Evolutionary conservation across 2,113 vertebrate species (phyloP), one percentile per base, ranked within the genome.

Genomic region (Grammomys surdaster): DNA sequence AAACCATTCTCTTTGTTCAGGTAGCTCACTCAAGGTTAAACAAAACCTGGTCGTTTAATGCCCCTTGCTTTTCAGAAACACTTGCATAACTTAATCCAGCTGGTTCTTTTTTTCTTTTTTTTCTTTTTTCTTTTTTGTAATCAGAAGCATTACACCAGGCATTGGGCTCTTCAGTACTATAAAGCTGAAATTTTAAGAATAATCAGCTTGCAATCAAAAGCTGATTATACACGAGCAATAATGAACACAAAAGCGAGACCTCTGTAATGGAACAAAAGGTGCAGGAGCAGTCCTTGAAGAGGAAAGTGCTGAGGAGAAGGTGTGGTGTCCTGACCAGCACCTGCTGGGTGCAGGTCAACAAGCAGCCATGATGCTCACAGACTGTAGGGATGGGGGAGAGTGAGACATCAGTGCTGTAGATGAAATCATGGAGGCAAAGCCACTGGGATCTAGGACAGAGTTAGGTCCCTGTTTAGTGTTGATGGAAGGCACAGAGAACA

Each of bases 191-290:
- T 96, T 95, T 97, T 97, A 95, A 94, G 90, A 97, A 96, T 97
- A 97, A 96, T 98, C 97, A 97, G 69, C 91, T 95, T 97, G 94
- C 96, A 98, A 91, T 98, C 98, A 98, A 95, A 97, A 97, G 82
- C 84, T 97, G 97, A 94, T 96, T 96, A 94, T 77, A 88, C 95
- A 88, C 76, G 95, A 97, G 91, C 88, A 95, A 84, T 94, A 87
- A 97, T 89, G 90, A 96, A 75, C 43, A 75, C 73, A 65, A 92
- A 96, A 97, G 63, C 92, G 60, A 96, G 98, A 97, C 96, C 89
- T 78, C 33, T 82, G 13, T 13, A 95, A 78, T 88, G 80, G 91
- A 95, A 92, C 0, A 73, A 69, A 96, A 85, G 51, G 56, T 82
- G 5, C 70, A 96, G 72, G 82, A 95, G 89, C 86, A 88, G 33